phyloP scores from a whole-genome alignment of 1,140 invertebrate species.

The Whitmania pigra region DNA sequence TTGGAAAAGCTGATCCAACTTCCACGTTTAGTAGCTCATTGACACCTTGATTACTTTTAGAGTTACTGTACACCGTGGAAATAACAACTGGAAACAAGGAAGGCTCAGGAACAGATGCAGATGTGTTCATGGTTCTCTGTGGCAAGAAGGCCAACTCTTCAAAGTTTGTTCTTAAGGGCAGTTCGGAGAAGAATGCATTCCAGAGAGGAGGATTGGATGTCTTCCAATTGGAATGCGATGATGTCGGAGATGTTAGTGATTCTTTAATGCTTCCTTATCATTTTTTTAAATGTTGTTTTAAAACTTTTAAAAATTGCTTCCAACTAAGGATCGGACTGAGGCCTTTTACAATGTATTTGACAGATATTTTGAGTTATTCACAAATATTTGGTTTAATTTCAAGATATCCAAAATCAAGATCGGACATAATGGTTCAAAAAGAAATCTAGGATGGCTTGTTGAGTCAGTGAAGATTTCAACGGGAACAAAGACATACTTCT shows the following conservation, averaged over 20 bases:
- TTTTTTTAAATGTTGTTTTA: not conserved
- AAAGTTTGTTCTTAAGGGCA: not conserved
- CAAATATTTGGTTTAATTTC: not conserved
- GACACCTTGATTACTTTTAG: not conserved
- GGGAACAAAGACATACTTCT: constrained; percentile 35
- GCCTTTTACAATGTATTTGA: not conserved
- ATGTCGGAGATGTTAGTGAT: too few relatives aligned
- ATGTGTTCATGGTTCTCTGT: not conserved
- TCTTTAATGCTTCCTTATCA: not conserved
- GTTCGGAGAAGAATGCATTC: not conserved
- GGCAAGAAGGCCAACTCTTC: not conserved
- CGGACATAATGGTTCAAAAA: constrained; percentile 36
- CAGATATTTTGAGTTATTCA: not conserved
- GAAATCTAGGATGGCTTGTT: constrained; percentile 39
- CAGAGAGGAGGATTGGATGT: not conserved
- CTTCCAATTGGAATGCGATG: not conserved
- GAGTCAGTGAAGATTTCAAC: constrained; percentile 38
- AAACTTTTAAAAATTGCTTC: not conserved
- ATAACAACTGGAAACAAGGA: not conserved
- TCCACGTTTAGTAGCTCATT: not conserved
- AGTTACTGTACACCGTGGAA: not conserved
- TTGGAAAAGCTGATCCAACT: not conserved
- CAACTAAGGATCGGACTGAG: not conserved
- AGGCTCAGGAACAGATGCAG: not conserved
- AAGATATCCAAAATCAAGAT: constrained; percentile 39